These are phyloP conservation scores for Calameuta filiformis DNA, from an alignment of 2,888 invertebrate species.

Conservation along the genomic window DNA sequence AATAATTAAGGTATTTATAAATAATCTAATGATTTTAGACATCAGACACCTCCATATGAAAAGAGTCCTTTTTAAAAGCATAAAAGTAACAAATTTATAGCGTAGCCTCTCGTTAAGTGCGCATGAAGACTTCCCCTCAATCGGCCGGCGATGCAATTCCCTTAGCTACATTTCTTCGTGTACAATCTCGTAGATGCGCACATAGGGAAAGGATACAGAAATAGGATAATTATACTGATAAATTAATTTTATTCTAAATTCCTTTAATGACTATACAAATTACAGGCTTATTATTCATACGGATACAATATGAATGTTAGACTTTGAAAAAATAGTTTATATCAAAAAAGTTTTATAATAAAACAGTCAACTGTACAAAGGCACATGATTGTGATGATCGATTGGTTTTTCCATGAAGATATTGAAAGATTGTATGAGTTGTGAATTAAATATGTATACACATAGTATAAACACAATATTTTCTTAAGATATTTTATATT, in stretches of 20 bases:
- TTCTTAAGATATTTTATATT: background rate
- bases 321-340: too few relatives aligned
- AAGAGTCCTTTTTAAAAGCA: background rate
- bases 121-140: background rate
- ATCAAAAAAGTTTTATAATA: too few relatives aligned
- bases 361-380: too few relatives aligned
- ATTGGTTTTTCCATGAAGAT: background rate
- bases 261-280: background rate
- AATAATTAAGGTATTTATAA: slow-evolving; percentile 12
- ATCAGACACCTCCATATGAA: background rate
- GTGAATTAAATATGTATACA: too few relatives aligned
- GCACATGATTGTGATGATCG: background rate
- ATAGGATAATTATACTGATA: background rate
- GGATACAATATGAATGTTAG: too few relatives aligned
- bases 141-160: background rate
- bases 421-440: background rate
- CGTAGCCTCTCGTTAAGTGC: background rate
- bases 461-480: too few relatives aligned
- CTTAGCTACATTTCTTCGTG: background rate
- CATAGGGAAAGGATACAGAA: background rate
- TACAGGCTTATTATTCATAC: background rate
- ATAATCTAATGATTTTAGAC: background rate
- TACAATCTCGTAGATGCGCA: background rate
- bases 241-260: background rate
- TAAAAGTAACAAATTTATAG: background rate